A percentile compares a stretch with the other conserved stretches of the same genome.
phyloP scores from a whole-genome alignment of 1,140 invertebrate genomes.

The Magallana gigas region DNA sequence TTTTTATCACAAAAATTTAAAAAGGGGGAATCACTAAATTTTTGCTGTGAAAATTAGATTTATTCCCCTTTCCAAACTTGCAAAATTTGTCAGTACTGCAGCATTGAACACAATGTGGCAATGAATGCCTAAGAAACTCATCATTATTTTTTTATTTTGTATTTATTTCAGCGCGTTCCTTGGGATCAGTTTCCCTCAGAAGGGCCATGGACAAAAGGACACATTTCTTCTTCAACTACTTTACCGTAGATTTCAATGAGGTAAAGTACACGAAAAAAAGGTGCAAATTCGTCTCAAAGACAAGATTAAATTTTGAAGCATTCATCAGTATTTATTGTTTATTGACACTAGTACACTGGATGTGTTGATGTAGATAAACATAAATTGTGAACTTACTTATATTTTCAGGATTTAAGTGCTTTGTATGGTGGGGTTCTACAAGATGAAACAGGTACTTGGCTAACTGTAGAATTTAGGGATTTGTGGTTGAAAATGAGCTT shows the following conservation, averaged over 20 bases:
- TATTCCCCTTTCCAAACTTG: too few relatives aligned
- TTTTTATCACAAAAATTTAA: too few relatives aligned
- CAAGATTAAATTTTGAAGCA: neutral
- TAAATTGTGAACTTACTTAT: neutral
- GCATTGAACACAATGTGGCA: too few relatives aligned
- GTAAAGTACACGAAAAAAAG: slow-evolving; percentile 54
- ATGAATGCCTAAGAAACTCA: too few relatives aligned
- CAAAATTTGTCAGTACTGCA: too few relatives aligned
- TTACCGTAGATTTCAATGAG: slow-evolving; percentile 90
- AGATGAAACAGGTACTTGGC: slow-evolving; percentile 83
- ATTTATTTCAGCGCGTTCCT: slow-evolving; percentile 84
- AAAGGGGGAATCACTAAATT: too few relatives aligned
- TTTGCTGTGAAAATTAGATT: too few relatives aligned
- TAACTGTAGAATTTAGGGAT: too few relatives aligned
- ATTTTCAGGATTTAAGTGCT: slow-evolving; percentile 84
- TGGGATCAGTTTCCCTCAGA: slow-evolving; percentile 92
- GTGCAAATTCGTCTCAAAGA: too few relatives aligned
- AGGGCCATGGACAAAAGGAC: slow-evolving; percentile 84
- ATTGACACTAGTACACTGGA: neutral
- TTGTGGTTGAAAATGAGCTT: neutral
- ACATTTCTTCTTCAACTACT: slow-evolving; percentile 91
- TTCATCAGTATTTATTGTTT: slow-evolving; percentile 10
- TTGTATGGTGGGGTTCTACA: slow-evolving; percentile 88
- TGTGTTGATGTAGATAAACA: neutral
- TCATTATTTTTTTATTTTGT: neutral